Conservation (phyloP, 2,888 invertebrate genomes). For the Tribolium freemani region DNA sequence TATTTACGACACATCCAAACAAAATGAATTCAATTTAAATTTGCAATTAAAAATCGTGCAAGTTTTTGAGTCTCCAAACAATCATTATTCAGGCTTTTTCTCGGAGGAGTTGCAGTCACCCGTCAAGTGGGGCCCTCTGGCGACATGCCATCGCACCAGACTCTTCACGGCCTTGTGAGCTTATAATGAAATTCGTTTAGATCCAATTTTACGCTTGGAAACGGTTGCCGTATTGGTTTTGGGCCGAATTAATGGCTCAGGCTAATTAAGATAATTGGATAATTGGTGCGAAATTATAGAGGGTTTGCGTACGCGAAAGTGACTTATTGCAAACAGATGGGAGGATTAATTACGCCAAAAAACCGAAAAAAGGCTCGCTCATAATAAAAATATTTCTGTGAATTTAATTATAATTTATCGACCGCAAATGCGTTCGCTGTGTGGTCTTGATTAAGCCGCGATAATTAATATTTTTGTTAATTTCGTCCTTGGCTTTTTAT, state of each 20-base stretch:
- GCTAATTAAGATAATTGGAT: conserved; percentile 21
- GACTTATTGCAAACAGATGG: conserved; percentile 11
- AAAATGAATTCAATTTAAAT: background rate
- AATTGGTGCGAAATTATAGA: conserved; percentile 9
- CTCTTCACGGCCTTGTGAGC: conserved; percentile 9
- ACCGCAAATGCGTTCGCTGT: background rate
- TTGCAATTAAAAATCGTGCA: background rate
- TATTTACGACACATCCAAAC: background rate
- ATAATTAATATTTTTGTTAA: too few species aligned
- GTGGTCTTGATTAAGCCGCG: background rate
- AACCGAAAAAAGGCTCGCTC: background rate
- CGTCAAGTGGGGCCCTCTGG: conserved; percentile 31
- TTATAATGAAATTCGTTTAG: conserved; percentile 37
- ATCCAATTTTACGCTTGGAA: conserved; percentile 29
- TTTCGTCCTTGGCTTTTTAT: too few species aligned
- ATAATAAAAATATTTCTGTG: background rate
- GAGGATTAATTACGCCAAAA: background rate
- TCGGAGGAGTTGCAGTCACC: background rate
- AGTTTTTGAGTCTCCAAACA: background rate
- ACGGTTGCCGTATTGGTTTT: conserved; percentile 6
- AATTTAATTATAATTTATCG: too few species aligned
- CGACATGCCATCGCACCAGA: conserved; percentile 10
- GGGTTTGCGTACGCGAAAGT: background rate
- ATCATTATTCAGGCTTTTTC: conserved; percentile 2
- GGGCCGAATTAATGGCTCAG: background rate